Evolutionary conservation across 2,113 vertebrate genomes (phyloP), one percentile per base, ranked within the genome.

Genomic region (Pachycephala philippinensis): DNA sequence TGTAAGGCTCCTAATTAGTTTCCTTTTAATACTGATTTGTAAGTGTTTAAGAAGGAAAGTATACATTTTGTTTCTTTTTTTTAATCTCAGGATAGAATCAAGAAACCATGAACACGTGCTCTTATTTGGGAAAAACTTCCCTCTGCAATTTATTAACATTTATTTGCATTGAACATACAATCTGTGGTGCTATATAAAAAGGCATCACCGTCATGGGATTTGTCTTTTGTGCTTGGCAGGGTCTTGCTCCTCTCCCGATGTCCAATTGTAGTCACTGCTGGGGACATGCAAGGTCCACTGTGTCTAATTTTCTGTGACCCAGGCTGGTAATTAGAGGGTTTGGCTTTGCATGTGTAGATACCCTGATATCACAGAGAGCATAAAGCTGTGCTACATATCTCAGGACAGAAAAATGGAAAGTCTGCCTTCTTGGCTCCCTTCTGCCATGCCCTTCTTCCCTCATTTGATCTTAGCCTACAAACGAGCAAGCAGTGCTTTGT

Each of bases 1-100:
- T 93, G 35, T 78, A 90, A 88, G 54, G 31, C 45, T 93, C 44
- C 81, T 95, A 89, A 94, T 94, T 90, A 94, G 83, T 78, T 92
- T 66, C 60, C 44, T 59, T 83, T 84, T 92, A 88, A 68, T 86
- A 84, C 37, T 56, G 47, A 81, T 96, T 94, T 92, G 60, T 92
- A 83, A 82, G 23, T 86, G 68, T 64, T 56, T 81, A 47, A 74
- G 60, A 80, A 77, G 24, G 45, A 76, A 90, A 17, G 45, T 63
- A 92, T 96, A 66, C 30, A 45, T 86, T 93, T 76, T 24, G 33
- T 61, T 91, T 76, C 59, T 77, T 50, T 59, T 83, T 81, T 84
- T 30, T 88, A 90, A 94, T 72, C 66, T 91, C 39, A 17, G 68
- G 85, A 86, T 31, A 71, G 84, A 86, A 82, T 63, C 33, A 80